A percentile compares a stretch with the other conserved stretches of the same genome.
Conservation (phyloP, 2,113 vertebrate genomes). For the Protomyctophum bolini region DNA sequence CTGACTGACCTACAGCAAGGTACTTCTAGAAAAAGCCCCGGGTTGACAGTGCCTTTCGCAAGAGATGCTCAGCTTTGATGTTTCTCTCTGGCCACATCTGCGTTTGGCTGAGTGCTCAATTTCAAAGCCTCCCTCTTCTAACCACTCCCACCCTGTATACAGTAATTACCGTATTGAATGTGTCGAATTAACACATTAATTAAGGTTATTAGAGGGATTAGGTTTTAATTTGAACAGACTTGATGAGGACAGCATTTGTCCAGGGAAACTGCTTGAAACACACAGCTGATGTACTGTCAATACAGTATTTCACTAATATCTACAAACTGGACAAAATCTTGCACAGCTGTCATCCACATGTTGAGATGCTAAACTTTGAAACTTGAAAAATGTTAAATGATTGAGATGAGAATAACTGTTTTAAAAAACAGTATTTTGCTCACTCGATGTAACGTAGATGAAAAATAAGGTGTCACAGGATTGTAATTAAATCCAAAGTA, state of each 20-base stretch:
- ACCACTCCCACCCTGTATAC: constrained; percentile 2
- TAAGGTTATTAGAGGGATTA: constrained; percentile 54
- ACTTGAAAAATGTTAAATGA: neutral
- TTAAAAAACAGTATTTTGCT: too few species aligned
- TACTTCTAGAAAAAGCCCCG: neutral
- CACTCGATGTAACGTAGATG: too few species aligned
- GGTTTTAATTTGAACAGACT: constrained; percentile 48
- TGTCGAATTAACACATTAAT: constrained; percentile 51
- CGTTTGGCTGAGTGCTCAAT: constrained; percentile 27
- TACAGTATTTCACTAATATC: neutral
- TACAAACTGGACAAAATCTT: neutral
- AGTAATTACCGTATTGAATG: constrained; percentile 31
- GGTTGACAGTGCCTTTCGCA: constrained; percentile 24
- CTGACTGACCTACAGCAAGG: constrained; percentile 14
- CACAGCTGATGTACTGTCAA: neutral
- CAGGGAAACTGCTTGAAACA: constrained; percentile 21
- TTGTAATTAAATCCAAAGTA: too few species aligned
- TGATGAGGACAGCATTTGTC: constrained; percentile 15
- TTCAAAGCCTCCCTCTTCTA: constrained; percentile 27
- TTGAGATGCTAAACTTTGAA: too few species aligned
- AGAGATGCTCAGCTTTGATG: constrained; percentile 23
- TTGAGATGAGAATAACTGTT: neutral
- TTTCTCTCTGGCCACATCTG: neutral
- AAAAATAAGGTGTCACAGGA: too few species aligned
- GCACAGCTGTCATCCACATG: neutral